Conservation (phyloP, 2,797 vertebrate species). For the Heteromormyrus szaboi region DNA sequence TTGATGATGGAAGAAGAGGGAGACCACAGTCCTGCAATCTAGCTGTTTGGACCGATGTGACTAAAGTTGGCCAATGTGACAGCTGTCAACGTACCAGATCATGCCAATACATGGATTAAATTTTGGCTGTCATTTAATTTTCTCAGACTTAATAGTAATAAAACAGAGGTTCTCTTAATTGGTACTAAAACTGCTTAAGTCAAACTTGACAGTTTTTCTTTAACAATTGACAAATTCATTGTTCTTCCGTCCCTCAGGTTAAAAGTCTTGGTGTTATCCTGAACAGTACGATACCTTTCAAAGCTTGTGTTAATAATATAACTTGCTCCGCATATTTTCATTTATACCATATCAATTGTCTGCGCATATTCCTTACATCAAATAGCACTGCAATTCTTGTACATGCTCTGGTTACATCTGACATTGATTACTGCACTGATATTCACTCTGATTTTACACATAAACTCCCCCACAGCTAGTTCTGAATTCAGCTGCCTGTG, state of each 20-base stretch:
- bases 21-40: background rate
- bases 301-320: background rate
- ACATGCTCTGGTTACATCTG: background rate
- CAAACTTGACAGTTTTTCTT: background rate
- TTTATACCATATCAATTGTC: background rate
- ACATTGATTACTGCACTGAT: background rate
- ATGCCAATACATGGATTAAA: background rate
- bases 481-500: background rate
- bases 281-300: background rate
- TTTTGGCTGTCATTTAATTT: background rate
- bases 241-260: background rate
- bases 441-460: background rate
- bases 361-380: background rate
- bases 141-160: background rate
- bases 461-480: background rate
- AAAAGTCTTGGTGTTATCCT: background rate
- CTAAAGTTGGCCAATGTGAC: background rate
- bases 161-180: background rate
- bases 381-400: background rate
- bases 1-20: background rate
- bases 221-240: background rate
- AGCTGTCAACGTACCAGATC: background rate
- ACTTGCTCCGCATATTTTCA: background rate
- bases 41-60: background rate
- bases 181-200: background rate